Evolutionary conservation across 2,888 invertebrate species (phyloP).

Genomic region (Neria commutata): DNA sequence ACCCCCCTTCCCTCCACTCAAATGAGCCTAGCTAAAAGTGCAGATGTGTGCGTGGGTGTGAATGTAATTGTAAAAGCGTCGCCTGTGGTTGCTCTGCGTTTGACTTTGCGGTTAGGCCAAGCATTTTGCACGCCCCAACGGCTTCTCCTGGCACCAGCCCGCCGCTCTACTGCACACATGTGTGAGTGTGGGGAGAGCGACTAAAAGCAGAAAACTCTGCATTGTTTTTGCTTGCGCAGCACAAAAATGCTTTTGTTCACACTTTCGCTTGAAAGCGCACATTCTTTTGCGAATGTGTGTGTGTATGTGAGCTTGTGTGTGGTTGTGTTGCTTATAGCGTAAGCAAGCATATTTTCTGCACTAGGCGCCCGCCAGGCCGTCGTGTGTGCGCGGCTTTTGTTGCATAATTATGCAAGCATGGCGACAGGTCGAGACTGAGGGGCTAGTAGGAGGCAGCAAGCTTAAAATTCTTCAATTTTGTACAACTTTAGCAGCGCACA

Average conservation of each 20-base stretch:
- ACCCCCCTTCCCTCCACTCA: too few species aligned
- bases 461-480: too few species aligned
- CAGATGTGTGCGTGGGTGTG: background rate
- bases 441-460: too few species aligned
- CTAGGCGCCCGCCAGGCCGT: too few species aligned
- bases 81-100: conserved; percentile 50
- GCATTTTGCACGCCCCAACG: conserved; percentile 36
- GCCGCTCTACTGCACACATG: background rate
- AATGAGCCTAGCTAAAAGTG: too few species aligned
- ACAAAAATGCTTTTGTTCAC: conserved; percentile 50
- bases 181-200: conserved; percentile 6
- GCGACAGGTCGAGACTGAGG: too few species aligned
- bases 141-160: conserved; percentile 30
- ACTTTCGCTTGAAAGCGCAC: conserved; percentile 55
- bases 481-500: too few species aligned
- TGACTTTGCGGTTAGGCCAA: conserved; percentile 51
- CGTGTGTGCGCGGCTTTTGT: conserved; percentile 44
- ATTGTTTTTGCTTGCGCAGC: conserved; percentile 12
- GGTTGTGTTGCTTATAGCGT: background rate
- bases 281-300: conserved; percentile 33
- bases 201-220: background rate
- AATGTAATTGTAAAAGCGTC: background rate
- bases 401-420: conserved; percentile 52
- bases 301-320: background rate
- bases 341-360: background rate